Evolutionary conservation across 2,888 invertebrate genomes (phyloP).

Genomic region (Thecocarcelia acutangulata): DNA sequence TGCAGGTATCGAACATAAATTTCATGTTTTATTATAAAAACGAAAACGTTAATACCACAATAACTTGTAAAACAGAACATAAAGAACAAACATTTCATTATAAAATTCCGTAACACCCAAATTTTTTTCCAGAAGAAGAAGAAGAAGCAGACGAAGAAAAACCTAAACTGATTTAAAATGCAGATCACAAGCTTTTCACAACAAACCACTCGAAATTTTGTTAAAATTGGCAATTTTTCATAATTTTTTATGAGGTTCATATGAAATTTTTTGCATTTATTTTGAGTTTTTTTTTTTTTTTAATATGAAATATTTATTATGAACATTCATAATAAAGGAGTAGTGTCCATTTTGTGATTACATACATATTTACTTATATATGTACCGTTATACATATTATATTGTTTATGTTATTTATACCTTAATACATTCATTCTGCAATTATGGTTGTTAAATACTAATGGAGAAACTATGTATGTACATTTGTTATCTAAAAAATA

Average conservation of each 20-base stretch:
- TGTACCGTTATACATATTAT: conserved; percentile 20
- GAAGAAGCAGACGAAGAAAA: not conserved
- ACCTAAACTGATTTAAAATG: conserved; percentile 47
- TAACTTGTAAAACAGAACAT: conserved; percentile 30
- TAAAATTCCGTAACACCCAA: conserved; percentile 42
- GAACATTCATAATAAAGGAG: not conserved
- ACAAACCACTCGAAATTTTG: not conserved
- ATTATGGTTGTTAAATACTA: conserved; percentile 29
- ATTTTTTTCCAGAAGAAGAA: too few relatives aligned
- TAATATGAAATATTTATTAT: conserved; percentile 4
- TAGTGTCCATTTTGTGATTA: too few relatives aligned
- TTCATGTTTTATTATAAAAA: conserved; percentile 29
- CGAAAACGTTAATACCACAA: not conserved
- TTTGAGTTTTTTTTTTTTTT: conserved; percentile 16
- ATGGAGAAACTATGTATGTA: conserved; percentile 22
- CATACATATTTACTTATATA: not conserved
- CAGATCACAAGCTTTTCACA: conserved; percentile 51
- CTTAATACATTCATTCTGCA: conserved; percentile 10
- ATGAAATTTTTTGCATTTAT: conserved; percentile 39
- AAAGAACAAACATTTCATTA: conserved; percentile 46
- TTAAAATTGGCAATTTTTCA: conserved; percentile 26
- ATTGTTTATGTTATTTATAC: too few relatives aligned
- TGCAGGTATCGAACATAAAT: conserved; percentile 37
- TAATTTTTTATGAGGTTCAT: not conserved
- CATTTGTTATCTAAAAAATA: conserved; percentile 34